These are phyloP conservation scores for Habropoda laboriosa DNA, from an alignment of 1,140 invertebrate genomes.

Conservation along the genomic window DNA sequence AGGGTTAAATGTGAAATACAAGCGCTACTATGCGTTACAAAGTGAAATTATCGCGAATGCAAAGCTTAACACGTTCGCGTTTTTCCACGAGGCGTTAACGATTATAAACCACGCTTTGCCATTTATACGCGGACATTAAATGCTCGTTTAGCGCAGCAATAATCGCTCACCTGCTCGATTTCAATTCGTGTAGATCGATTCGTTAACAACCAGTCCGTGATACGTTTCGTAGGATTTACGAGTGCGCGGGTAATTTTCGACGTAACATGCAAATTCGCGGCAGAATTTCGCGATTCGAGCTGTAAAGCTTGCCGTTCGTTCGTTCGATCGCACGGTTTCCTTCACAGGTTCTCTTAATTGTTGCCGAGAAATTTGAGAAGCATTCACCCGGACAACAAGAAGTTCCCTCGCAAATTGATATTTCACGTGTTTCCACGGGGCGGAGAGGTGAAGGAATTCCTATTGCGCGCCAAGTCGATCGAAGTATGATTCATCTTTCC, in stretches of 20 bases:
- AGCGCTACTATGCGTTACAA: no score
- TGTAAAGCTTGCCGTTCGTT: no score
- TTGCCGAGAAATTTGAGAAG: slow-evolving; percentile 2
- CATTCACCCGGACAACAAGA: slow-evolving; percentile 21
- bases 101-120: neutral
- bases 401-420: slow-evolving; percentile 8
- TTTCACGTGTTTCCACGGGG: neutral
- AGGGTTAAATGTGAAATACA: no score
- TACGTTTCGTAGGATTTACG: neutral
- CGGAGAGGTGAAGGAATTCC: neutral
- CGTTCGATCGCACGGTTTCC: slow-evolving; percentile 5
- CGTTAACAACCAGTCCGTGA: neutral
- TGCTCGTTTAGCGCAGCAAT: neutral
- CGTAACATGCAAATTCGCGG: neutral
- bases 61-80: neutral
- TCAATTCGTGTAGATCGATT: neutral
- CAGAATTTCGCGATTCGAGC: no score
- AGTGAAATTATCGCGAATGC: neutral
- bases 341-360: neutral
- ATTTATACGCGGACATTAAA: neutral
- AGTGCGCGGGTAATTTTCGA: neutral
- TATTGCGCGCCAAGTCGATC: neutral
- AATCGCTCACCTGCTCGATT: neutral
- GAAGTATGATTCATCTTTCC: slow-evolving; percentile 12
- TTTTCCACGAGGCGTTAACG: neutral